Evolutionary conservation across 2,888 invertebrate species (phyloP), one percentile per base, ranked within the genome.

Genomic region (Actias luna): DNA sequence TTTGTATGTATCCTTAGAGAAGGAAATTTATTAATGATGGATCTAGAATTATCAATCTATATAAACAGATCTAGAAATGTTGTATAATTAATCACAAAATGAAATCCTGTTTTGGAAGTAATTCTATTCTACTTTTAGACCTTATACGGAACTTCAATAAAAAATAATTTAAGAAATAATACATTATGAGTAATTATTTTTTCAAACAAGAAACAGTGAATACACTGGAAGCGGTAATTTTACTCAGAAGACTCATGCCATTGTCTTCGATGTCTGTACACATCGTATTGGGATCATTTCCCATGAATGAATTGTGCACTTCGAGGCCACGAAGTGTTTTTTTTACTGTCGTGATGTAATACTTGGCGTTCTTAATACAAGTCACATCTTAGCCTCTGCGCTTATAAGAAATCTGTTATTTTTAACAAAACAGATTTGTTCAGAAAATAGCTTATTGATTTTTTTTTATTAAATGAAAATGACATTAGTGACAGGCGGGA

Each of bases 291-390:
- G 77, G 36, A 27, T 76, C 80, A 83, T 83, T 89, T 90, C 89
- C 85, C 90, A 91, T 87, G 89, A 89, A 88, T 83, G 84, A 85
- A 82, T 77, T 74, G 80, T 76, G 77, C 67, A 77, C 74, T 76
- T 79, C 76, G 89, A 88, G 90, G 91, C 88, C 90, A 88, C 82
- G 84, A 75, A 80, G 69, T 72, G 67, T 82, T 88, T 87, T 85
- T 39, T 46, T 88, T 88, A 84, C 85, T 81, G 75, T 29, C 76
- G 75, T 89, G 88, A 91, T 85, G 88, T 88, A 87, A 89, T 85
- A 71, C 70, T 69, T 77, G 65, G 69, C 70, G 67, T 73, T 80
- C 79, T 77, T 78, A 70, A 76, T 77, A 76, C 76, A 72, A 77
- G 69, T 73, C 79, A 75, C 77, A 80, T 77, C 80, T 72, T 72